Conservation (phyloP, 2,113 vertebrate genomes). For the Cranoglanis bouderius region DNA sequence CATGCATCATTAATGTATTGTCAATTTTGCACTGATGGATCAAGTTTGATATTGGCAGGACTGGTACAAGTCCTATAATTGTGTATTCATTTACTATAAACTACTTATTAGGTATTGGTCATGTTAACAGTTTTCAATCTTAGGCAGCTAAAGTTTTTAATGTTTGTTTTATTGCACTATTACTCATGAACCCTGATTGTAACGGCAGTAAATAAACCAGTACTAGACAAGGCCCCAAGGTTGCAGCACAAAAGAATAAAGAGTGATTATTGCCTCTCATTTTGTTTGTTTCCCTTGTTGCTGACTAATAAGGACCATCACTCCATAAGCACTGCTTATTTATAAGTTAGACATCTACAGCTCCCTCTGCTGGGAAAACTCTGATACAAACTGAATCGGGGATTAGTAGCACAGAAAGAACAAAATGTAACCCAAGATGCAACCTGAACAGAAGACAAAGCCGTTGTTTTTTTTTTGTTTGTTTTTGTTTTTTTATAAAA, state of each 20-base stretch:
- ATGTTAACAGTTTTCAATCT: not conserved
- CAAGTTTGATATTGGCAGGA: not conserved
- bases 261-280: not conserved
- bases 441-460: not conserved
- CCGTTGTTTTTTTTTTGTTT: slow-evolving; percentile 69
- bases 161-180: slow-evolving; percentile 17
- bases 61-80: not conserved
- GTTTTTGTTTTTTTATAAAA: too few relatives aligned
- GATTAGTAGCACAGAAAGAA: not conserved
- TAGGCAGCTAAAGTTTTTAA: slow-evolving; percentile 2
- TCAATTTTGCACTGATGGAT: not conserved
- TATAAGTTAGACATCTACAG: not conserved
- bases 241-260: slow-evolving; percentile 10
- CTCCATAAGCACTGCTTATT: not conserved
- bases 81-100: not conserved
- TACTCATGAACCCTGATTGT: slow-evolving; percentile 7
- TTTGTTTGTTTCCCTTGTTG: not conserved
- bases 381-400: not conserved
- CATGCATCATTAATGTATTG: not conserved
- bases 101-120: too few relatives aligned
- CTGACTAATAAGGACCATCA: not conserved
- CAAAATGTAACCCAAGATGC: not conserved
- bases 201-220: not conserved
- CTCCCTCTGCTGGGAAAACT: not conserved
- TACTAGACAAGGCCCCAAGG: not conserved